These are phyloP conservation scores for Apodemus speciosus DNA, from an alignment of 2,113 vertebrate species.

Conservation along the genomic window DNA sequence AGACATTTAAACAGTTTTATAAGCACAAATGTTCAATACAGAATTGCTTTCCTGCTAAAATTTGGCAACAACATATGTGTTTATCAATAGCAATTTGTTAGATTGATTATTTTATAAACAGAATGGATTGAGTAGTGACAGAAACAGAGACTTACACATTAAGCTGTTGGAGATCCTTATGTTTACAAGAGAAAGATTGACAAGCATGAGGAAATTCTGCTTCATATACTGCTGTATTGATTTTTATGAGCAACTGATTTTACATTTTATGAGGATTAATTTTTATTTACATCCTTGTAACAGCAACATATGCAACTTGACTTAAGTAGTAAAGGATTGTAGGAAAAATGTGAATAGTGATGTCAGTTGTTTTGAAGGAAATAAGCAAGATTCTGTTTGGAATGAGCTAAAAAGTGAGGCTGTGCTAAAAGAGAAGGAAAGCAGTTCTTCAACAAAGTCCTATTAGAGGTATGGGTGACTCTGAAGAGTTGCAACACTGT, in stretches of 20 bases:
- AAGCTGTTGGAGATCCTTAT: neutral
- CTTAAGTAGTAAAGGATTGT: neutral
- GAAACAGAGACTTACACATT: neutral
- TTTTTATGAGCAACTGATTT: neutral
- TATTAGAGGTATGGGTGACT: neutral
- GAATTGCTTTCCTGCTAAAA: neutral
- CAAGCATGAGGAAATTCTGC: neutral
- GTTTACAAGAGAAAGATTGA: neutral
- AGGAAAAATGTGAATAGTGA: neutral
- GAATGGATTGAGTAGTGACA: neutral
- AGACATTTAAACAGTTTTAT: neutral
- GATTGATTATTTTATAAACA: slow-evolving; percentile 9
- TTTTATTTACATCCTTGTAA: neutral
- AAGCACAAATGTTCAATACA: neutral
- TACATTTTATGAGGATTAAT: neutral
- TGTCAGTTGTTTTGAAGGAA: neutral
- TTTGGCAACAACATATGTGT: neutral
- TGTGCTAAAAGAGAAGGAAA: neutral
- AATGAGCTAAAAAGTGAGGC: neutral
- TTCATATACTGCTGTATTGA: neutral
- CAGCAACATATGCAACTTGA: neutral
- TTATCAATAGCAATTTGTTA: slow-evolving; percentile 14
- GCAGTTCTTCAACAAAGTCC: neutral
- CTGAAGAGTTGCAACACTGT: neutral
- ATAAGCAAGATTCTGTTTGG: neutral